Percentiles rank a stretch among this genome's conserved stretches.
Evolutionary conservation across 2,113 vertebrate species (phyloP).

Genomic region (Coryphaenoides rupestris): DNA sequence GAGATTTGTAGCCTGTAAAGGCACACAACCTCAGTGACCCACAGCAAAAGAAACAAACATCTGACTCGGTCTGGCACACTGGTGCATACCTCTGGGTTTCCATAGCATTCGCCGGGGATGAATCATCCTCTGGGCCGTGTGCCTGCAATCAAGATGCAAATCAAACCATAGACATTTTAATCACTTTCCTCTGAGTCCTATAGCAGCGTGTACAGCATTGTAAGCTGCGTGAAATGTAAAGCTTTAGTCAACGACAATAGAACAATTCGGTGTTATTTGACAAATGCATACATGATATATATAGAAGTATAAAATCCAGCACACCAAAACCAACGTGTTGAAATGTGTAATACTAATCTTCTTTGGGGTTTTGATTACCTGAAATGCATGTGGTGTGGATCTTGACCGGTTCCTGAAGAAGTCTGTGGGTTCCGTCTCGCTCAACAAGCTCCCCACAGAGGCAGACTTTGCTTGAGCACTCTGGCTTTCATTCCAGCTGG

Average conservation of each 20-base stretch:
- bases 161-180: not conserved
- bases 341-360: not conserved
- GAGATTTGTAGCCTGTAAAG: conserved; percentile 4
- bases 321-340: not conserved
- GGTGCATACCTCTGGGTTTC: conserved; percentile 62
- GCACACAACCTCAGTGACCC: conserved; percentile 49
- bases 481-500: conserved; percentile 47
- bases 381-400: conserved; percentile 56
- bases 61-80: conserved; percentile 28
- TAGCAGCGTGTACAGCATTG: not conserved
- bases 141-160: conserved; percentile 40
- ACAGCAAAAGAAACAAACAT: conserved; percentile 28
- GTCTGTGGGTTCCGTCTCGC: conserved; percentile 45
- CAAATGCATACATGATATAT: no score
- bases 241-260: no score
- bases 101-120: conserved; percentile 27
- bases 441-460: conserved; percentile 58
- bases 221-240: not conserved
- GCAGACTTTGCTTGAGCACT: conserved; percentile 45
- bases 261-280: no score
- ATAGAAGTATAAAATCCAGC: no score
- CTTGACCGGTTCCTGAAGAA: conserved; percentile 57
- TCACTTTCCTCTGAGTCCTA: not conserved
- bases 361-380: conserved; percentile 62
- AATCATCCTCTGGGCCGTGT: conserved; percentile 28